Percentiles rank a stretch among this genome's conserved stretches.
phyloP scores from a whole-genome alignment of 2,888 invertebrate species.

The Elysia crispata region DNA sequence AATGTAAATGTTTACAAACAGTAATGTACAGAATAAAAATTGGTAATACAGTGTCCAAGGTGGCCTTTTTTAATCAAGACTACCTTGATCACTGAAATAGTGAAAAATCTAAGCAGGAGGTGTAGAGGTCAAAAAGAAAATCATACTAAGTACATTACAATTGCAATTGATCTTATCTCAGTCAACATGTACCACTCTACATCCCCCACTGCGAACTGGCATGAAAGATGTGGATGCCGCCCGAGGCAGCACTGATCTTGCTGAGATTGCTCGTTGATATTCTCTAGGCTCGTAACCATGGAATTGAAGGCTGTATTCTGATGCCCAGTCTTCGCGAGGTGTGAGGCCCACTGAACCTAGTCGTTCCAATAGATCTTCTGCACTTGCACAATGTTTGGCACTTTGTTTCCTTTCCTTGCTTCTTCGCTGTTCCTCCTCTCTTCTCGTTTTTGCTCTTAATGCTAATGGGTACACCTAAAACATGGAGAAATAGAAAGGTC shows the following conservation, averaged over 20 bases:
- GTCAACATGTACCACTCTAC: constrained; percentile 45
- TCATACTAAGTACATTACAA: too few relatives aligned
- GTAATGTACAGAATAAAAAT: too few relatives aligned
- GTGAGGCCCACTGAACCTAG: not conserved
- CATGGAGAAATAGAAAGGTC: not conserved
- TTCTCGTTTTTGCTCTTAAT: constrained; percentile 40
- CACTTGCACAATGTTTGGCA: constrained; percentile 22
- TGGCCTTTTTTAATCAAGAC: too few relatives aligned
- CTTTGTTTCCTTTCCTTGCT: not conserved
- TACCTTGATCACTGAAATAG: too few relatives aligned
- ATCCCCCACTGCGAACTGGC: constrained; percentile 29
- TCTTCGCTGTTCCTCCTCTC: constrained; percentile 33
- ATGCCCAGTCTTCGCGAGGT: constrained; percentile 35
- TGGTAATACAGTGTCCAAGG: too few relatives aligned
- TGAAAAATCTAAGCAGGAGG: too few relatives aligned
- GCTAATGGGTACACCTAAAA: constrained; percentile 3
- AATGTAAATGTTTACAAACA: too few relatives aligned
- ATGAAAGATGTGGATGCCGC: not conserved
- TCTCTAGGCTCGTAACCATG: constrained; percentile 47
- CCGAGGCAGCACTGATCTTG: constrained; percentile 44
- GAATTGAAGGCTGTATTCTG: constrained; percentile 46
- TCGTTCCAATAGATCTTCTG: constrained; percentile 41
- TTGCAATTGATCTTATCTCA: not conserved
- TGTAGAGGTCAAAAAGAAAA: too few relatives aligned
- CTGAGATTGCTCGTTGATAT: constrained; percentile 36